phyloP scores from a whole-genome alignment of 2,888 invertebrate species.

The Metalampra italica region DNA sequence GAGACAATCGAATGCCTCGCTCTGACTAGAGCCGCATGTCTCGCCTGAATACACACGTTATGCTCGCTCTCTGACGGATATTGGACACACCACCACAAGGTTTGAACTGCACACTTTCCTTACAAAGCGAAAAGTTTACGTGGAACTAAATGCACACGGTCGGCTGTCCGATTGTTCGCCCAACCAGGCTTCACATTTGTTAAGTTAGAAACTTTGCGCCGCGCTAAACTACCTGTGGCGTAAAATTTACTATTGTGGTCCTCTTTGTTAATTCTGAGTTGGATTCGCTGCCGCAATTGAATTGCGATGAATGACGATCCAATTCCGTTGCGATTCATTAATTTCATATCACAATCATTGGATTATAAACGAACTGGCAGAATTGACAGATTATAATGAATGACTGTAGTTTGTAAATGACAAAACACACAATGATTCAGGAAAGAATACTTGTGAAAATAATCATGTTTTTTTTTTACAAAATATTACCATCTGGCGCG shows the following conservation, averaged over 20 bases:
- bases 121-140: constrained; percentile 65
- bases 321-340: background rate
- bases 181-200: constrained; percentile 52
- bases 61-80: constrained; percentile 52
- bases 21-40: constrained; percentile 13
- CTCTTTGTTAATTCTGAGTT: constrained; percentile 2
- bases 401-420: no score
- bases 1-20: constrained; percentile 21
- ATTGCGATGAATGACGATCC: background rate
- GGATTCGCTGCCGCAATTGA: background rate
- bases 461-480: no score
- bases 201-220: constrained; percentile 45
- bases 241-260: constrained; percentile 12
- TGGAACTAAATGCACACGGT: constrained; percentile 64
- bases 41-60: constrained; percentile 52
- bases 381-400: background rate
- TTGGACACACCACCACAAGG: constrained; percentile 49
- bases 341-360: constrained; percentile 1
- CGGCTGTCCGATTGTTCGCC: constrained; percentile 42
- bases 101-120: constrained; percentile 60
- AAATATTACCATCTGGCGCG: no score
- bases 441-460: no score
- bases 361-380: background rate
- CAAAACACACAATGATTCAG: no score
- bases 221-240: constrained; percentile 33